Base-by-base conservation (phyloP, 2,888 invertebrate genomes). In the Microctonus brassicae region DNA sequence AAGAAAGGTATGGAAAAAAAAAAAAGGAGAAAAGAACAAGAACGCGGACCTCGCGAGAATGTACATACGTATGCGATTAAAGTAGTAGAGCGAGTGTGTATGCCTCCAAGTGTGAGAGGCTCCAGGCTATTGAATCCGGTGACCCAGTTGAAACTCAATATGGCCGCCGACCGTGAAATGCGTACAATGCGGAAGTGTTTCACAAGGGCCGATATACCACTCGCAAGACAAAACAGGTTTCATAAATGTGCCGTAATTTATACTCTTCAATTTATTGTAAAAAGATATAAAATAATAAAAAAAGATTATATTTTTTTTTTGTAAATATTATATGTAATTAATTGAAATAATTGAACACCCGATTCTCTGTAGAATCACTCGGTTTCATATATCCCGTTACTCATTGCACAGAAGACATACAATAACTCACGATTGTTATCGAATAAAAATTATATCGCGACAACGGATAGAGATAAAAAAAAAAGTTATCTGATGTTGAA, bases 61-160 rank as follows among this genome's bases (percentile, higher is more conserved):
- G n/a, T 29, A 63, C 26, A 63, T 70, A 57, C 33, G 29, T 42
- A 62, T n/a, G n/a, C 55, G 62, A 69, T 58, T 39, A 69, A 60
- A 69, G 61, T 53, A 55, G 57, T 57, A 57, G 42, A 17, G 58
- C 7, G 29, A 5, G 29, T 29, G 29, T 29, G 29, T 29, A 7
- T 29, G 53, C 42, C 26, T 24, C 53, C 36, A 13, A 26, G 61
- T 68, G 55, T 63, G 47, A 58, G 47, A 58, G n/a, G n/a, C 64
- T 65, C 34, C 57, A 66, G 55, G 58, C 69, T 64, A 65, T 62
- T 69, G 61, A 64, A 72, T 72, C 67, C 72, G 57, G 72, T 72
- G 72, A 72, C 72, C 72, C 72, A 72, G 67, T 72, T 72, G 72
- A 72, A 72, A 60, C 72, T 72, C 72, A 69, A 69, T 69, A 69